Evolutionary conservation across 2,113 vertebrate genomes (phyloP).

Genomic region (Megalops atlanticus): DNA sequence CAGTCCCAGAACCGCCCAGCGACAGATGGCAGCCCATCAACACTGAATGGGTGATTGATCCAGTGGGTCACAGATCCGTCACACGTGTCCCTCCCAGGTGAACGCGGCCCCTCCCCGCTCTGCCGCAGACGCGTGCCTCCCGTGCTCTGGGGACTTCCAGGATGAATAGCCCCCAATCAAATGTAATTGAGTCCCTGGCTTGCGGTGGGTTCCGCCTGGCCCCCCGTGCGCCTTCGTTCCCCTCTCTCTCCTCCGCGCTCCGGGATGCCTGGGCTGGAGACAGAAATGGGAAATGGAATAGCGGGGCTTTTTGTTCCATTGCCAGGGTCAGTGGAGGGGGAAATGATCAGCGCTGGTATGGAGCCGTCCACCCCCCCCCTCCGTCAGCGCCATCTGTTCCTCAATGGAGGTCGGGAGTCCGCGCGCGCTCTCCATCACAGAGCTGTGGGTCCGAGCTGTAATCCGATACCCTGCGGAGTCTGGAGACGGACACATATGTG

Average conservation of each 20-base stretch:
- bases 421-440: not conserved
- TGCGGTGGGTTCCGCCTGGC: constrained; percentile 50
- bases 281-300: constrained; percentile 9
- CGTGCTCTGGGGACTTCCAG: constrained; percentile 53
- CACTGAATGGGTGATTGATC: constrained; percentile 77
- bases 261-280: constrained; percentile 29
- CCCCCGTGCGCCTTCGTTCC: constrained; percentile 48
- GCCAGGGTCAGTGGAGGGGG: constrained; percentile 59
- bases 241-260: constrained; percentile 27
- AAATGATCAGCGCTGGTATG: constrained; percentile 58
- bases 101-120: constrained; percentile 35
- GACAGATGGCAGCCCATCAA: constrained; percentile 78
- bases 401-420: constrained; percentile 42
- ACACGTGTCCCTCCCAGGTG: constrained; percentile 56
- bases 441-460: not conserved
- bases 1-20: constrained; percentile 56
- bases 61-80: not conserved
- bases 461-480: not conserved
- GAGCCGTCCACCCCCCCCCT: not conserved
- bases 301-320: constrained; percentile 46
- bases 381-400: constrained; percentile 67
- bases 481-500: not conserved
- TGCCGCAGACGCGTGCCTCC: constrained; percentile 43
- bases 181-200: constrained; percentile 65
- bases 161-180: constrained; percentile 62